Percentiles rank a stretch among this genome's conserved stretches.
Evolutionary conservation across 1,140 invertebrate species (phyloP).

Genomic region (Listronotus bonariensis): DNA sequence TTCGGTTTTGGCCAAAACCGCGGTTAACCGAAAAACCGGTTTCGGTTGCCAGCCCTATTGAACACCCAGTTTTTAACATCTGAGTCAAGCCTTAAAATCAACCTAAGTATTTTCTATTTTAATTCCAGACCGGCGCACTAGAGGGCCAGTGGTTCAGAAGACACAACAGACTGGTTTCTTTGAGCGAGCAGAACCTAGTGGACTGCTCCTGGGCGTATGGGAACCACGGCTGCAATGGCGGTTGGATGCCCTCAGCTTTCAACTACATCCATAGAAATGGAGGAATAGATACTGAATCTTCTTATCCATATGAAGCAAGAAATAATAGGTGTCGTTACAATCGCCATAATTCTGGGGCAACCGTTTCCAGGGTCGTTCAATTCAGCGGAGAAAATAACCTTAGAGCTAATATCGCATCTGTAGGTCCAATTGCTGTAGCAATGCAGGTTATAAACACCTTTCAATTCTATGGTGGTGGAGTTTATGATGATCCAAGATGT

Average conservation of each 20-base stretch:
- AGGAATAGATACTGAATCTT: slow-evolving; percentile 70
- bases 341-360: not conserved
- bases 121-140: slow-evolving; percentile 82
- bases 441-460: slow-evolving; percentile 83
- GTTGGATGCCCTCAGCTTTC: slow-evolving; percentile 64
- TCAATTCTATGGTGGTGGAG: slow-evolving; percentile 66
- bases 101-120: no score
- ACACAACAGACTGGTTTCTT: slow-evolving; percentile 80
- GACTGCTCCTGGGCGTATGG: slow-evolving; percentile 81
- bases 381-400: slow-evolving; percentile 67
- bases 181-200: slow-evolving; percentile 96
- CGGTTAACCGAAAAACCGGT: no score
- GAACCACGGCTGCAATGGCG: slow-evolving; percentile 70
- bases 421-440: slow-evolving; percentile 67
- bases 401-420: slow-evolving; percentile 71
- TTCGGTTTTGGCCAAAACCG: no score
- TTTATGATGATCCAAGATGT: slow-evolving; percentile 6
- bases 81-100: no score
- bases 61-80: no score
- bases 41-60: no score
- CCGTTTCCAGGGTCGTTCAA: slow-evolving; percentile 58
- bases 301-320: slow-evolving; percentile 63
- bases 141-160: slow-evolving; percentile 93
- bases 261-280: slow-evolving; percentile 66
- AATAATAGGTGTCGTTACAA: slow-evolving; percentile 31